Evolutionary conservation across 2,888 invertebrate species (phyloP).

Genomic region (Coleophora deauratella): DNA sequence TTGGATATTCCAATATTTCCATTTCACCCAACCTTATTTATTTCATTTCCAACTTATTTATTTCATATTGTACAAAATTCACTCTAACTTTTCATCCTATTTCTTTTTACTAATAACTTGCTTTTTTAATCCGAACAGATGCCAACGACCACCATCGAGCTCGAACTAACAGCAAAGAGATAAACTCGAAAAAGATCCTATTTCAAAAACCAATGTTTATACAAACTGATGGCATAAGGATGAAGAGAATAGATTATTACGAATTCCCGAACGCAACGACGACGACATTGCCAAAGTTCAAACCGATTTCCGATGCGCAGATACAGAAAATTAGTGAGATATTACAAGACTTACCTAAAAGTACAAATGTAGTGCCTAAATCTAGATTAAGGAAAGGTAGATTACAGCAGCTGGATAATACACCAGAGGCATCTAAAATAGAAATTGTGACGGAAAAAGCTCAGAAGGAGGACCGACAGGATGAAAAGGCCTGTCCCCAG

Average conservation of each 20-base stretch:
- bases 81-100: neutral
- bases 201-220: conserved; percentile 61
- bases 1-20: too few species aligned
- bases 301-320: conserved; percentile 61
- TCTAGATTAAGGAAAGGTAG: conserved; percentile 35
- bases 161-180: conserved; percentile 23
- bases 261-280: conserved; percentile 41
- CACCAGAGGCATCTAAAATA: conserved; percentile 12
- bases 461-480: conserved; percentile 32
- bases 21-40: too few species aligned
- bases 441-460: conserved; percentile 16
- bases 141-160: conserved; percentile 66
- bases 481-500: conserved; percentile 76
- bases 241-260: conserved; percentile 38
- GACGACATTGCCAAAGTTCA: conserved; percentile 49
- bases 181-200: conserved; percentile 23
- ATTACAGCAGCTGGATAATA: conserved; percentile 23
- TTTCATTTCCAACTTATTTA: conserved; percentile 2
- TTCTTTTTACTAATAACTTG: conserved; percentile 22
- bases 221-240: conserved; percentile 35
- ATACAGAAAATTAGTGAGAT: conserved; percentile 53
- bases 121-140: conserved; percentile 53
- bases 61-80: too few species aligned
- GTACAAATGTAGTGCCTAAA: conserved; percentile 17
- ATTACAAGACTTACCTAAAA: conserved; percentile 38